Conservation (phyloP, 2,113 vertebrate species). For the Xyliphius kryptos region DNA sequence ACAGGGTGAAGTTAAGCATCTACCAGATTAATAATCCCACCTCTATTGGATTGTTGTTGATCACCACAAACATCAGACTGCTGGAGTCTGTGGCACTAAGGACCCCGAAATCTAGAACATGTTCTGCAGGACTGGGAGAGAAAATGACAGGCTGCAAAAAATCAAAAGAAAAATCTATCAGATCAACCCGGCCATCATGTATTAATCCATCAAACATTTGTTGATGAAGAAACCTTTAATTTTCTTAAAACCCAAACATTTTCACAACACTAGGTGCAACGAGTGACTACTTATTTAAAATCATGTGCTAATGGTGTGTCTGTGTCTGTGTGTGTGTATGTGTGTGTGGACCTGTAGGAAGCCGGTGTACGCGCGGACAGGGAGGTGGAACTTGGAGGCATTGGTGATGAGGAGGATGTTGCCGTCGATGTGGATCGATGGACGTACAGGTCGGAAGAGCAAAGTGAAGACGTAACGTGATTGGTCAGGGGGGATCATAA, state of each 20-base stretch:
- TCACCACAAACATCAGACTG: constrained; percentile 82
- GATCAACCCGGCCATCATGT: too few relatives aligned
- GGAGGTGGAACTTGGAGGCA: constrained; percentile 94
- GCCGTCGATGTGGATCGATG: constrained; percentile 88
- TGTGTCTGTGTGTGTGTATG: neutral
- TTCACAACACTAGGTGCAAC: too few relatives aligned
- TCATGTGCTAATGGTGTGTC: too few relatives aligned
- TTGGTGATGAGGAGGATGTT: constrained; percentile 97
- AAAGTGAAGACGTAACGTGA: constrained; percentile 91
- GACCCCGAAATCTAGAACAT: constrained; percentile 88
- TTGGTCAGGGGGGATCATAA: constrained; percentile 83
- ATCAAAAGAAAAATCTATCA: neutral
- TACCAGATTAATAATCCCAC: constrained; percentile 44
- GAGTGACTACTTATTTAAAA: too few relatives aligned
- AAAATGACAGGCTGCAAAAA: constrained; percentile 75
- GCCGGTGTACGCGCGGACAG: constrained; percentile 91
- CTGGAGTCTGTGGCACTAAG: constrained; percentile 86
- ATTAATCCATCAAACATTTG: too few relatives aligned
- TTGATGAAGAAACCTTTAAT: too few relatives aligned
- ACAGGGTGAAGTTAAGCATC: too few relatives aligned
- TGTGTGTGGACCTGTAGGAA: constrained; percentile 81
- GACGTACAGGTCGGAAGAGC: constrained; percentile 83
- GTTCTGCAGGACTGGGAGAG: constrained; percentile 79
- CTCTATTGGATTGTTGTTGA: constrained; percentile 98
- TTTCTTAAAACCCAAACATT: too few relatives aligned